phyloP scores from a whole-genome alignment of 2,888 invertebrate genomes.

The Petrophora chlorosata region DNA sequence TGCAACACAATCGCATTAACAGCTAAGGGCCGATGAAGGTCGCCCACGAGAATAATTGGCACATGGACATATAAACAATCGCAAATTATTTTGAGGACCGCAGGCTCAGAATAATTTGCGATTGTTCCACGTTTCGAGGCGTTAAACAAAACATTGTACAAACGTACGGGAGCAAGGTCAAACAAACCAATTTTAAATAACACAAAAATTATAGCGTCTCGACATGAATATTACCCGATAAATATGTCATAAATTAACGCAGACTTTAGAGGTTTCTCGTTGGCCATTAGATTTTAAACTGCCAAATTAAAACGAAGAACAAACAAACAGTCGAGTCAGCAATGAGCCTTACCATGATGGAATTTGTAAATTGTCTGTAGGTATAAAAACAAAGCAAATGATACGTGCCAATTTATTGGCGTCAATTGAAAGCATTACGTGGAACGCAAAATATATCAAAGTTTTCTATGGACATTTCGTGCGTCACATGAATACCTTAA shows the following conservation, averaged over 20 bases:
- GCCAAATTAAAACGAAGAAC: background rate
- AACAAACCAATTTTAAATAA: slow-evolving; percentile 51
- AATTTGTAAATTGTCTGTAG: background rate
- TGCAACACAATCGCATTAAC: slow-evolving; percentile 40
- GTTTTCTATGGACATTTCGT: slow-evolving; percentile 49
- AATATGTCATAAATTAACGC: slow-evolving; percentile 27
- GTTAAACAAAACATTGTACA: slow-evolving; percentile 61
- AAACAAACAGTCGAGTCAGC: background rate
- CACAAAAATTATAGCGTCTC: slow-evolving; percentile 44
- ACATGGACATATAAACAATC: slow-evolving; percentile 57
- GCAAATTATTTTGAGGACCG: slow-evolving; percentile 34
- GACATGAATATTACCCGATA: slow-evolving; percentile 28
- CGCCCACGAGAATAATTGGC: slow-evolving; percentile 55
- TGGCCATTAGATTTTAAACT: slow-evolving; percentile 5
- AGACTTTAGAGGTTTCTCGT: slow-evolving; percentile 12
- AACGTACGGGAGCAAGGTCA: slow-evolving; percentile 57
- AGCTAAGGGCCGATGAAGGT: slow-evolving; percentile 56
- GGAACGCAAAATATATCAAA: slow-evolving; percentile 50
- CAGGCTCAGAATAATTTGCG: slow-evolving; percentile 62
- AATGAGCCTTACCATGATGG: background rate
- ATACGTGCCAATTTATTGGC: slow-evolving; percentile 48
- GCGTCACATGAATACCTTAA: slow-evolving; percentile 38
- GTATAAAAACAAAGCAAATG: slow-evolving; percentile 3
- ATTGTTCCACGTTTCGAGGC: slow-evolving; percentile 60
- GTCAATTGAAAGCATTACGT: slow-evolving; percentile 60